phyloP scores from a whole-genome alignment of 2,113 vertebrate species.

The Pluvianellus socialis region DNA sequence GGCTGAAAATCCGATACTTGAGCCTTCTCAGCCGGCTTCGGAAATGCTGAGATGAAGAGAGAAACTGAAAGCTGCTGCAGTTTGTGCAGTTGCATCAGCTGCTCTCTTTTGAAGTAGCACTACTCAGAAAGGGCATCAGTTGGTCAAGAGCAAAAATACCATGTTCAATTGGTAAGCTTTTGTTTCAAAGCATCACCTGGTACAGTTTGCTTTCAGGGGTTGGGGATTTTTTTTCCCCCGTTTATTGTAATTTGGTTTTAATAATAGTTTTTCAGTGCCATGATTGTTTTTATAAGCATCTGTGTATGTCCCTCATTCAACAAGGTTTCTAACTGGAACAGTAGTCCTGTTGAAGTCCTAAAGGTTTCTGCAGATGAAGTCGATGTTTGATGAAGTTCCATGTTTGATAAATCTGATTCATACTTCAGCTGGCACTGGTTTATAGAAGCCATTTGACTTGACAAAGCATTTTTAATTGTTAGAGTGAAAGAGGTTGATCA shows the following conservation, averaged over 20 bases:
- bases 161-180: not conserved
- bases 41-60: not conserved
- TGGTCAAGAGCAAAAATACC: not conserved
- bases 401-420: not conserved
- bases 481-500: not conserved
- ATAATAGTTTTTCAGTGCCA: not conserved
- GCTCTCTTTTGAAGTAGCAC: conserved; percentile 3
- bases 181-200: not conserved
- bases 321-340: not conserved
- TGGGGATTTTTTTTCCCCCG: not conserved
- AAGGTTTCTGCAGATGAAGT: not conserved
- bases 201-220: not conserved
- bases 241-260: not conserved
- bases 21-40: not conserved
- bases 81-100: not conserved
- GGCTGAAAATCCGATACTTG: not conserved
- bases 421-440: not conserved
- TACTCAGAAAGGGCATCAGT: not conserved
- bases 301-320: not conserved
- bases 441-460: not conserved
- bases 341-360: not conserved
- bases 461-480: not conserved
- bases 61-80: conserved; percentile 16
- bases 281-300: not conserved
- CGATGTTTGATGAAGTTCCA: not conserved